Conservation (phyloP, 2,113 vertebrate genomes). For the Oryctolagus cuniculus region DNA sequence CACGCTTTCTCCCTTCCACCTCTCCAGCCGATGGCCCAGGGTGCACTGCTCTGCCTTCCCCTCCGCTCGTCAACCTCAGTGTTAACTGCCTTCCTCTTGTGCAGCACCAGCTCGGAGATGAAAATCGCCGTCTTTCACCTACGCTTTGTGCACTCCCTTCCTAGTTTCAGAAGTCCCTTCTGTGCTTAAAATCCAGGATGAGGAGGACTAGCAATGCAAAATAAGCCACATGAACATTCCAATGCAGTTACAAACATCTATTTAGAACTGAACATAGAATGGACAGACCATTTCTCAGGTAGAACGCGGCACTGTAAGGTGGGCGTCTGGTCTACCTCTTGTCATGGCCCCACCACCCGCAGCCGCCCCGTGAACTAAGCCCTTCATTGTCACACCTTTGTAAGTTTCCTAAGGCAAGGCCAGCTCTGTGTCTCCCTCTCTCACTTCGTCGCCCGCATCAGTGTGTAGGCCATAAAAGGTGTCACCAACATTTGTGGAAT, state of each 20-base stretch:
- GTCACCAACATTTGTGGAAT: accelerated
- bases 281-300: neutral
- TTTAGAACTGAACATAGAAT: neutral
- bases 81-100: too few species aligned
- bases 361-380: too few species aligned
- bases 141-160: neutral
- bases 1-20: neutral
- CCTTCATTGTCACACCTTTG: too few species aligned
- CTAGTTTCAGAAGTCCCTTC: neutral
- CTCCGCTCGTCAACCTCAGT: too few species aligned
- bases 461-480: accelerated
- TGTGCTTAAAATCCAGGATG: neutral
- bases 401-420: neutral
- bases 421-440: neutral
- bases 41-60: too few species aligned
- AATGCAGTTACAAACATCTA: neutral
- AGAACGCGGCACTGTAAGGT: neutral
- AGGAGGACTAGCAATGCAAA: neutral
- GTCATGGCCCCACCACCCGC: too few species aligned
- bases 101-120: neutral
- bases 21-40: too few species aligned
- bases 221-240: neutral
- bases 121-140: neutral
- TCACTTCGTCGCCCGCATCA: neutral
- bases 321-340: neutral